Evolutionary conservation across 2,888 invertebrate species (phyloP), one percentile per base, ranked within the genome.

Genomic region (Eulithis testata): DNA sequence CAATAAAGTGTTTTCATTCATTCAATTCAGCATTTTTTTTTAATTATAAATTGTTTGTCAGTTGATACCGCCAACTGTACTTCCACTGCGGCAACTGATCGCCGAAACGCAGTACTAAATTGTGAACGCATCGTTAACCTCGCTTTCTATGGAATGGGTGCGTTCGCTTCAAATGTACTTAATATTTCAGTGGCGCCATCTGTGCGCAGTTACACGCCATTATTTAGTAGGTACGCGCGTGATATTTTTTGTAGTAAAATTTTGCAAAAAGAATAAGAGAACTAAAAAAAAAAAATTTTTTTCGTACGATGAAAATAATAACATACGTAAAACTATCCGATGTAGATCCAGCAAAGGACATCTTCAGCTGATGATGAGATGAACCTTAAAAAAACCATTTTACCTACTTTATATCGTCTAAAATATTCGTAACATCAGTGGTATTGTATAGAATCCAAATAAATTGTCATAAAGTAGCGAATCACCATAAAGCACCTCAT

Each of bases 101-200:
- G 60, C 67, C 67, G 62, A 63, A 67, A 79, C 81, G 84, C 80
- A 81, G 85, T 84, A 88, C 82, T 88, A 88, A 90, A 90, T 89
- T 89, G 84, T 81, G 76, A 83, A 81, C 86, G 87, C 82, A 82
- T 87, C 89, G 89, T 88, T 88, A 85, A 86, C 75, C 67, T 67
- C 50, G 66, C 71, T 60, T 63, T 72, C 75, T 76, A 72, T 73
- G 62, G 61, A 66, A 64, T 57, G 54, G 80, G 79, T 78, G 80
- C 79, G 81, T 78, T 81, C 77, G 80, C 81, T 87, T 89, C 65
- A 60, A 59, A 62, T 66, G 54, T 63, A 61, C 63, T 88, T 88
- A 84, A 87, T 88, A 88, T 89, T 88, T 84, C 84, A 68, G 83
- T 84, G 83, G 88, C 86, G 87, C 88, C 90, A 89, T 89, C 88